Base-by-base conservation (phyloP, 2,797 vertebrate species). In the Sylvilagus floridanus region DNA sequence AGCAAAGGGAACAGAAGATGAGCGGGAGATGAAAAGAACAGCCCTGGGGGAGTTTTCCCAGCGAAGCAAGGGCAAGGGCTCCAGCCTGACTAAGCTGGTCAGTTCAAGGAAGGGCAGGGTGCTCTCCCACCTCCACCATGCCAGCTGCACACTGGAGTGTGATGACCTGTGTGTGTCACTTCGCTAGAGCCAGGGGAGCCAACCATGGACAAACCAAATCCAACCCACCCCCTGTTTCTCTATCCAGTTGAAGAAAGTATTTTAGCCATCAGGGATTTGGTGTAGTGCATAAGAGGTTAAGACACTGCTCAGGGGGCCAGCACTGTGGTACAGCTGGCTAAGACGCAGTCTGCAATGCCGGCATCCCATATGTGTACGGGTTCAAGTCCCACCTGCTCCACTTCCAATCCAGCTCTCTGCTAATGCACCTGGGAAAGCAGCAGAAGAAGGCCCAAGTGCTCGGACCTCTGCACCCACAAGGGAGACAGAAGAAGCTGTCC, bases 1-100 rank as follows among this genome's bases (percentile, higher is more conserved):
- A 92, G 84, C 12, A 93, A 90, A 95, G 50, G 90, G 92, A 82
- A 82, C 84, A 79, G 65, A 71, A 92, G 28, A 57, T 26, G 68
- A 85, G 11, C 16, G 7, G 21, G 8, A 9, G 4, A 54, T 24
- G 28, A 50, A 75, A 87, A 75, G 84, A 91, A 26, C 6, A 10
- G 65, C 21, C 60, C 37, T 0, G 1, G 0, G 7, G 73, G 68
- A 47, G 17, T 37, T 5, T 30, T 47, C 66, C 81, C 2, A 8
- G 16, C 2, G 26, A 50, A n/a, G 75, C 47, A 24, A 50, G 32
- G 19, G 75, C 47, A 28, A 35, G 16, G 3, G 22, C 54, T 90
- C 32, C 30, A 24, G 1, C 35, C 35, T 4, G 65, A 76, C 69
- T 52, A 14, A 50, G 62, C 26, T 57, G 16, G 50, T 63, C 19